Evolutionary conservation across 2,888 invertebrate species (phyloP).

Genomic region (Cephonodes hylas): DNA sequence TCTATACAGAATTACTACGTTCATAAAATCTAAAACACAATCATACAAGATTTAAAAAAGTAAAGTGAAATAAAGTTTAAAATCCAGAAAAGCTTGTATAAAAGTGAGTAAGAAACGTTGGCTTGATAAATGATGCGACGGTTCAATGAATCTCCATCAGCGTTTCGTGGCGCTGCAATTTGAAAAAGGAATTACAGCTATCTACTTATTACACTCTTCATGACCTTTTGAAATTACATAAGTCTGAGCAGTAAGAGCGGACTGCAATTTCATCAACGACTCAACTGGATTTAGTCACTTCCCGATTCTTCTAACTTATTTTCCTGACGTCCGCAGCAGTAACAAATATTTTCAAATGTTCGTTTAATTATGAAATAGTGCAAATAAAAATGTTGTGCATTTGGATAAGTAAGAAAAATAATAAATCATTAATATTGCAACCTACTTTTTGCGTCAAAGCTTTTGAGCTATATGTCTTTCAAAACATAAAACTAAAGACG

Average conservation of each 20-base stretch:
- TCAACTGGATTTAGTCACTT: constrained; percentile 18
- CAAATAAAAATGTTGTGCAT: no score
- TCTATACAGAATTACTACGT: background rate
- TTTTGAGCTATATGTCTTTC: no score
- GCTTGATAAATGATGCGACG: constrained; percentile 71
- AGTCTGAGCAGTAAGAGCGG: constrained; percentile 31
- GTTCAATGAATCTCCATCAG: constrained; percentile 75
- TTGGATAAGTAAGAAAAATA: no score
- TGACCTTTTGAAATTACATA: constrained; percentile 36
- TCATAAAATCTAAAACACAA: constrained; percentile 24
- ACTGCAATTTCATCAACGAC: constrained; percentile 22
- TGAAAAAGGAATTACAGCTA: constrained; percentile 61
- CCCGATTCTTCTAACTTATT: background rate
- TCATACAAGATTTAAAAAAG: constrained; percentile 42
- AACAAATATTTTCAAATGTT: background rate
- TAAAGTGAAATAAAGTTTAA: constrained; percentile 55
- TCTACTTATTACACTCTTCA: constrained; percentile 45
- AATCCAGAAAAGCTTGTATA: constrained; percentile 56
- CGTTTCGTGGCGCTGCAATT: constrained; percentile 58
- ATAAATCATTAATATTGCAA: no score
- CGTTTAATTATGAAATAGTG: background rate
- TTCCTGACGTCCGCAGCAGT: background rate
- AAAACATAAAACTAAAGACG: no score
- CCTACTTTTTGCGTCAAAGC: no score
- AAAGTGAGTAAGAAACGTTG: constrained; percentile 61